Conservation (phyloP, 2,113 vertebrate genomes). For the Peromyscus maniculatus region DNA sequence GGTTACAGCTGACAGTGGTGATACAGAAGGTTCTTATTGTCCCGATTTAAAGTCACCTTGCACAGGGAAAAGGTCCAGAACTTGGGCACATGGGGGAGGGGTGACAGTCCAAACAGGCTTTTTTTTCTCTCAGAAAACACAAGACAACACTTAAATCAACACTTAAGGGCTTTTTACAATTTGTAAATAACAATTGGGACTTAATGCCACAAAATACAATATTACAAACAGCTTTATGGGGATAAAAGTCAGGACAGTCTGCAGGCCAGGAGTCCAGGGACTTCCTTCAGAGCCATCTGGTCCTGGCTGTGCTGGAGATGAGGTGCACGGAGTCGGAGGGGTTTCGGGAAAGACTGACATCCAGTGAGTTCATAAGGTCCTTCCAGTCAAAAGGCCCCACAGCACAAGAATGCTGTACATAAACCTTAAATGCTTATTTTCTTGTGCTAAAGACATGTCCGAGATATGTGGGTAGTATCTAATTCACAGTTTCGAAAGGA, state of each 20-base stretch:
- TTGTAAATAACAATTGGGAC: slow-evolving; percentile 69
- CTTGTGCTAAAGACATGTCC: slow-evolving; percentile 45
- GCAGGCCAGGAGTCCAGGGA: neutral
- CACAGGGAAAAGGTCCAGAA: neutral
- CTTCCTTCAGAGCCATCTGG: neutral
- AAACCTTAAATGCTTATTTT: neutral
- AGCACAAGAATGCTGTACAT: slow-evolving; percentile 22
- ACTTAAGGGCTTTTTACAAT: slow-evolving; percentile 68
- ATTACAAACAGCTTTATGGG: slow-evolving; percentile 46
- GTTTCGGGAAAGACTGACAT: neutral
- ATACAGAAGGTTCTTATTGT: neutral
- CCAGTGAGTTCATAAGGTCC: neutral
- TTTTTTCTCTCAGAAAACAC: neutral
- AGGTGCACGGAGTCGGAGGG: neutral
- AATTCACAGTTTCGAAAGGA: slow-evolving; percentile 79
- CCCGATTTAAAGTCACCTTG: neutral
- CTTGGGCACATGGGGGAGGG: too few relatives aligned
- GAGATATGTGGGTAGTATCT: slow-evolving; percentile 13
- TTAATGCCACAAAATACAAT: slow-evolving; percentile 67
- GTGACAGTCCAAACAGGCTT: neutral
- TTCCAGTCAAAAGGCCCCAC: slow-evolving; percentile 52
- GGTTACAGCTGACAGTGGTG: too few relatives aligned
- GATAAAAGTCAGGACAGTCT: slow-evolving; percentile 18
- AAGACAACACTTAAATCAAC: slow-evolving; percentile 63
- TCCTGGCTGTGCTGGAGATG: neutral